Evolutionary conservation across 2,888 invertebrate species (phyloP), one percentile per base, ranked within the genome.

Genomic region (Miltochrista miniata): DNA sequence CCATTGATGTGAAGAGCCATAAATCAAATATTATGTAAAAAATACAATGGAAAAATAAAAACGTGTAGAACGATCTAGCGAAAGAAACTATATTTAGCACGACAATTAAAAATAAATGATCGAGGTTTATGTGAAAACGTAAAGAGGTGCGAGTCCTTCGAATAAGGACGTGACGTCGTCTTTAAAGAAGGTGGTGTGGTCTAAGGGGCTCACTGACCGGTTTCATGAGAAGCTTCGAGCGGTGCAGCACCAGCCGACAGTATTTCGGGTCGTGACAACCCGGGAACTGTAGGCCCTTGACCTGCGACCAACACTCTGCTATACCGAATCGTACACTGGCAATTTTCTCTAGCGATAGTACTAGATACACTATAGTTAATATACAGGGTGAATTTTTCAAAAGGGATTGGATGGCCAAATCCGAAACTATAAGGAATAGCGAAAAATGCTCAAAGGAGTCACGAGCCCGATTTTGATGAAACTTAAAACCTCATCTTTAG

Each of bases 281-380:
- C 90, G 97, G 97, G 93, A 98, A 97, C 95, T 96, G 96, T 92
- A 97, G 94, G 92, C 98, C 97, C 94, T 98, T 98, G 94, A 97
- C 96, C 97, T 98, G 95, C 90, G 89, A 89, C 89, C 91, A 92
- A 87, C 81, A 81, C 79, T 79, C 70, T 51, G 70, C 79, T 88
- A 81, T 76, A 71, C 75, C 76, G 72, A 73, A 68, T 47, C 72
- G 70, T 71, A 73, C 74, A 69, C 70, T 69, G 74, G 72, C 66
- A 70, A 51, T 68, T 60, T 10, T 0, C 36, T 1, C 13, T 24
- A 24, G 5, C 5, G 18, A 5, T 24, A 24, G 18, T 24, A 24
- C n/a, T 24, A 24, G 18, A 24, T 24, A 2, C 5, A 24, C 18
- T 24, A 24, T 5, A n/a, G n/a, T n/a, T n/a, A n/a, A n/a, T n/a